Evolutionary conservation across 2,888 invertebrate species (phyloP).

Genomic region (Salticus scenicus): DNA sequence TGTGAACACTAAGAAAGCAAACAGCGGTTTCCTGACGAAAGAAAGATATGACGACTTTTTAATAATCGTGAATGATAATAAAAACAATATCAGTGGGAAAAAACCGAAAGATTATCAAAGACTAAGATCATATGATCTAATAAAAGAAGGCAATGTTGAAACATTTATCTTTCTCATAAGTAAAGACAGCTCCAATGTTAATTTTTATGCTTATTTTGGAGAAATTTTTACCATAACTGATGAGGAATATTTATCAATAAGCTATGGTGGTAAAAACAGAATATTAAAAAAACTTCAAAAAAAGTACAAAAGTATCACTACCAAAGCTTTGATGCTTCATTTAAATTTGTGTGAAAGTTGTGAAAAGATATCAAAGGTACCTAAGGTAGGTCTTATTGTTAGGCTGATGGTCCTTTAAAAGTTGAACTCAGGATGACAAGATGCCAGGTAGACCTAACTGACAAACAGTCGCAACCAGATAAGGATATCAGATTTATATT

Average conservation of each 20-base stretch:
- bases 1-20: background rate
- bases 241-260: background rate
- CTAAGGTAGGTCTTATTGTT: constrained; percentile 35
- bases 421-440: constrained; percentile 31
- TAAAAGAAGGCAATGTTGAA: background rate
- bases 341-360: constrained; percentile 19
- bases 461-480: constrained; percentile 45
- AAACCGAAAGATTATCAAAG: constrained; percentile 8
- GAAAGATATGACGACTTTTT: constrained; percentile 5
- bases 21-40: constrained; percentile 14
- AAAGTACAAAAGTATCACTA: constrained; percentile 19
- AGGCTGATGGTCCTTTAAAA: constrained; percentile 23
- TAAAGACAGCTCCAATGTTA: no score
- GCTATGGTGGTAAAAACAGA: background rate
- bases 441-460: constrained; percentile 71
- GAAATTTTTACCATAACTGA: background rate
- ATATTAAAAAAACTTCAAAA: constrained; percentile 7
- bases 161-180: constrained; percentile 1
- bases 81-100: constrained; percentile 3
- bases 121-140: background rate
- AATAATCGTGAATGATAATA: background rate
- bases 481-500: constrained; percentile 3
- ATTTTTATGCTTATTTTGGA: no score
- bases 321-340: constrained; percentile 38
- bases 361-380: constrained; percentile 24